Conservation (phyloP, 2,113 vertebrate species). For the Callorhinus ursinus region DNA sequence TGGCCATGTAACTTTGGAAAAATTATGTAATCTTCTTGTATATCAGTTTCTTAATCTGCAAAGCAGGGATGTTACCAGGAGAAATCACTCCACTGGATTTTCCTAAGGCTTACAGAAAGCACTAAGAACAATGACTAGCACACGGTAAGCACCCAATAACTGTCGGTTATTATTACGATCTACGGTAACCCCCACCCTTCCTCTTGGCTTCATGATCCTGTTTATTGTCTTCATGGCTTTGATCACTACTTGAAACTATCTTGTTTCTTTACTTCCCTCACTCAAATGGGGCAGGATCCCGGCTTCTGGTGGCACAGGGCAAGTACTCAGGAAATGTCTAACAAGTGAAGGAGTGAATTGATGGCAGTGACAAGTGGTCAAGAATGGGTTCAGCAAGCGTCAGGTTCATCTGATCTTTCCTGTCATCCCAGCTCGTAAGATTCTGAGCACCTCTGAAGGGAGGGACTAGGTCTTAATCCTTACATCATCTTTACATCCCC, state of each 20-base stretch:
- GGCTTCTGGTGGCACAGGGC: neutral
- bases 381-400: neutral
- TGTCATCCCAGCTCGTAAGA: neutral
- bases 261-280: neutral
- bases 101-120: neutral
- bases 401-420: neutral
- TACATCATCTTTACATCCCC: neutral
- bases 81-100: neutral
- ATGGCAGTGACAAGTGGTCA: neutral
- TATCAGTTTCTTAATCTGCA: constrained; percentile 2
- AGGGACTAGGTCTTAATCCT: neutral
- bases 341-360: neutral
- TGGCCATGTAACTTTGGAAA: neutral
- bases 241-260: neutral
- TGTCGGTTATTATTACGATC: neutral
- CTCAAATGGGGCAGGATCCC: neutral
- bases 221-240: neutral
- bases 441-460: neutral
- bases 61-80: neutral
- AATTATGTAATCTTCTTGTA: neutral
- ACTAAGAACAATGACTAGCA: neutral
- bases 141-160: too few species aligned
- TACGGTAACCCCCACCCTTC: neutral
- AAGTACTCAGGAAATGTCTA: neutral
- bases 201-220: neutral